These are phyloP conservation scores for Maconellicoccus hirsutus DNA, from an alignment of 1,140 invertebrate genomes.

Conservation along the genomic window DNA sequence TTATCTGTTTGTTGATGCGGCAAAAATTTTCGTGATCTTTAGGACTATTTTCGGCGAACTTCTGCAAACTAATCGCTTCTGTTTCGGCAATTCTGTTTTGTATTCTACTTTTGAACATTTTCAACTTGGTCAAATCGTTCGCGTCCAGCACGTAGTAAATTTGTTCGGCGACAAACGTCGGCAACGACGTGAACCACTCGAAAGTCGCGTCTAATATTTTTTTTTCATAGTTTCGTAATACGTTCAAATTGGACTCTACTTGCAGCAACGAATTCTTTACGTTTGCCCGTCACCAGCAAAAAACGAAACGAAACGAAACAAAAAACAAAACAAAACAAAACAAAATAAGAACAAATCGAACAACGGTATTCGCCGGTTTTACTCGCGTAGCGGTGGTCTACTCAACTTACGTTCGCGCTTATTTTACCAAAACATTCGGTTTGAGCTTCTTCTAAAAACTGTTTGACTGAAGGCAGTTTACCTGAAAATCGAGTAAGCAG, in stretches of 20 bases:
- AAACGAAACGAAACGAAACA: neutral
- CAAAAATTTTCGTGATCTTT: neutral
- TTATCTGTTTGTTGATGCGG: neutral
- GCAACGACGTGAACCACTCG: conserved; percentile 6
- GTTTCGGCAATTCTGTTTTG: neutral
- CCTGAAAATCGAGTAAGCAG: neutral
- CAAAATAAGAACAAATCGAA: too few relatives aligned
- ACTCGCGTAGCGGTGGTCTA: neutral
- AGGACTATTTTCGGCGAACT: neutral
- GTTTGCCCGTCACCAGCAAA: too few relatives aligned
- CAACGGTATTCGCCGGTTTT: too few relatives aligned
- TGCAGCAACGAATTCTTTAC: neutral
- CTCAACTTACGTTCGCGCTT: neutral
- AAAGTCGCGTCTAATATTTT: neutral
- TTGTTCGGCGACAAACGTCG: neutral
- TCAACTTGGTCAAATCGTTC: neutral
- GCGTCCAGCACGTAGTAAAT: neutral
- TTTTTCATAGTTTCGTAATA: neutral
- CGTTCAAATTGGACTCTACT: neutral
- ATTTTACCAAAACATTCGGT: neutral
- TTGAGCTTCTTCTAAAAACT: neutral
- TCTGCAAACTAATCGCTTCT: neutral
- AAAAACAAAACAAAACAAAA: neutral
- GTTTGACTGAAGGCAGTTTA: neutral
- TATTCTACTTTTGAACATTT: neutral